phyloP scores from a whole-genome alignment of 2,113 vertebrate genomes.

The Romanogobio albipinnatus region DNA sequence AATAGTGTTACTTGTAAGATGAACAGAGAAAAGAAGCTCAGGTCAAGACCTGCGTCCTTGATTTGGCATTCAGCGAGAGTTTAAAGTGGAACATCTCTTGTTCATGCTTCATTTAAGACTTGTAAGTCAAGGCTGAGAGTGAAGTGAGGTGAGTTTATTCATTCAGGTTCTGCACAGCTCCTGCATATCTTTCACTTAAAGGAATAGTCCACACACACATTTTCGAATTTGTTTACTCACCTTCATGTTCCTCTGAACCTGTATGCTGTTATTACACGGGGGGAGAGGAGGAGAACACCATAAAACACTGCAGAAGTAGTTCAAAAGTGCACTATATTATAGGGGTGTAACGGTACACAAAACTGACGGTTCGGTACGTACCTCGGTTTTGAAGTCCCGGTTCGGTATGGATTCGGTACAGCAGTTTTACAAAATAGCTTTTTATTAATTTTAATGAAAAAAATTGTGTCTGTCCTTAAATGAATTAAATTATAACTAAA shows the following conservation, averaged over 20 bases:
- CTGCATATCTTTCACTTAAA: constrained; percentile 14
- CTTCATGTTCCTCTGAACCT: neutral
- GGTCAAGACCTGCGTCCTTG: neutral
- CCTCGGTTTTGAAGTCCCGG: no score
- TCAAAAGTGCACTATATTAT: neutral
- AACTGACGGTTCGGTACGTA: no score
- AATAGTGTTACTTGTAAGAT: constrained; percentile 23
- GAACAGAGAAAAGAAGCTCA: constrained; percentile 7
- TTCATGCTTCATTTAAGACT: constrained; percentile 13
- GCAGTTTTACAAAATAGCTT: no score
- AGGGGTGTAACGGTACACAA: no score
- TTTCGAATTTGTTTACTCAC: neutral
- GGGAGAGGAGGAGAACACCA: neutral
- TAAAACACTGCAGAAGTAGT: neutral
- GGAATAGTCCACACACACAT: neutral
- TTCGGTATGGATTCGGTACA: no score
- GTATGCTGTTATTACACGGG: neutral
- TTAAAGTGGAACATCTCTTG: constrained; percentile 32
- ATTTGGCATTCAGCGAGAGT: constrained; percentile 25
- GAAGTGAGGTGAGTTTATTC: constrained; percentile 18
- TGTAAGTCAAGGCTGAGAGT: constrained; percentile 3
- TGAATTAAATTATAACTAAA: no score
- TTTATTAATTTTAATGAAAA: no score
- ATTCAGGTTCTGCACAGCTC: constrained; percentile 6
- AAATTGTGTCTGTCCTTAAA: no score